These are phyloP conservation scores for Ageneiosus marmoratus DNA, from an alignment of 2,113 vertebrate species.

Conservation along the genomic window DNA sequence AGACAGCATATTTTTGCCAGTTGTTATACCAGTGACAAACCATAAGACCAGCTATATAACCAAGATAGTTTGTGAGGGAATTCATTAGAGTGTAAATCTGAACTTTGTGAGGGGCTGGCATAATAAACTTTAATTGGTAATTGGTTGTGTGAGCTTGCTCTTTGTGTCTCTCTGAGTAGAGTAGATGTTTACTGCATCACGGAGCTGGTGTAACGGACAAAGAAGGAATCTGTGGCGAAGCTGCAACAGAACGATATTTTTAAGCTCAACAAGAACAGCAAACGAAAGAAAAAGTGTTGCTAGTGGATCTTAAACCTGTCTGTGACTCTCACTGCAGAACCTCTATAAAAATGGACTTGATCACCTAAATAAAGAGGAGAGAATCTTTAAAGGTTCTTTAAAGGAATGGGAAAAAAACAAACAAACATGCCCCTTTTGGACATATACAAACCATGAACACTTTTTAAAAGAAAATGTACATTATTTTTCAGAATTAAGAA, in stretches of 20 bases:
- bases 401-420: constrained; percentile 56
- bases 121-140: neutral
- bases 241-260: constrained; percentile 98
- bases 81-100: neutral
- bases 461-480: constrained; percentile 71
- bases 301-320: constrained; percentile 72
- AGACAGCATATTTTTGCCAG: neutral
- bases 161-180: constrained; percentile 57
- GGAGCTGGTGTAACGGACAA: constrained; percentile 93
- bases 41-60: neutral
- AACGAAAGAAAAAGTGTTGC: constrained; percentile 98
- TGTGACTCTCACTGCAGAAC: constrained; percentile 41
- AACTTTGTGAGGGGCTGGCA: neutral
- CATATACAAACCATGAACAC: constrained; percentile 70
- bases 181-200: constrained; percentile 99
- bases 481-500: constrained; percentile 74
- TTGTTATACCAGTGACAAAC: neutral
- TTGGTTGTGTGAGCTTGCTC: neutral
- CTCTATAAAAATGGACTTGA: constrained; percentile 64
- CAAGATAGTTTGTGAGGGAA: neutral
- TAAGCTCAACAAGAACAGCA: constrained; percentile 97
- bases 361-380: constrained; percentile 70
- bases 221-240: constrained; percentile 96
- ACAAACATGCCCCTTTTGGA: constrained; percentile 71
- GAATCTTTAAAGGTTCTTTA: constrained; percentile 66